phyloP scores from a whole-genome alignment of 2,113 vertebrate genomes.

The Scophthalmus maximus region DNA sequence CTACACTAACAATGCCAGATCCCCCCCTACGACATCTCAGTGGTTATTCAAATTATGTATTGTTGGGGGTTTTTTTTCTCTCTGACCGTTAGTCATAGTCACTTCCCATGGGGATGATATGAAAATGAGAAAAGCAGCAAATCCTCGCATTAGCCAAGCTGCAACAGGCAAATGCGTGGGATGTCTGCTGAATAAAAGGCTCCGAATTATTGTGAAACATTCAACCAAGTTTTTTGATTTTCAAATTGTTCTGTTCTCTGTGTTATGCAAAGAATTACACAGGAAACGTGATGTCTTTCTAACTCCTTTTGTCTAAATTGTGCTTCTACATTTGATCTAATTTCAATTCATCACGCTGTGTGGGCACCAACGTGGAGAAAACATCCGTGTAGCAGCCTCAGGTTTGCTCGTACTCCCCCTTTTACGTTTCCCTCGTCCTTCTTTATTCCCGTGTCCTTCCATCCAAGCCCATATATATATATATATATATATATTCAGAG shows the following conservation, averaged over 20 bases:
- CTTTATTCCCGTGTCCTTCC: neutral
- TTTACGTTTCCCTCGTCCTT: too few species aligned
- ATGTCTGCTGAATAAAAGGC: conserved; percentile 4
- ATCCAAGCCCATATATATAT: neutral
- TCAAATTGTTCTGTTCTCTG: neutral
- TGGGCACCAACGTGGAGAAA: conserved; percentile 8
- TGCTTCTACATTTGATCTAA: neutral
- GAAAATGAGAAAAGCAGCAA: neutral
- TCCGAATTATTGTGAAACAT: neutral
- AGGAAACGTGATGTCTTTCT: neutral
- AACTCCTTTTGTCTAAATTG: neutral
- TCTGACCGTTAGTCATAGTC: neutral
- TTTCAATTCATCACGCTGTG: neutral
- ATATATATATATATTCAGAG: too few species aligned
- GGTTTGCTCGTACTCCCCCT: too few species aligned
- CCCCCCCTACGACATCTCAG: too few species aligned
- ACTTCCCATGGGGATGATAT: neutral
- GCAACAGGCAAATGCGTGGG: neutral
- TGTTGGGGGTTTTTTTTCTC: too few species aligned
- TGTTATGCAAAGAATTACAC: neutral
- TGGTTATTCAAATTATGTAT: too few species aligned
- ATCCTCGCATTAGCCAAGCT: neutral
- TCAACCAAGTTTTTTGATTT: neutral
- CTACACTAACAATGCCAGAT: too few species aligned
- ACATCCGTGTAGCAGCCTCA: neutral